These are phyloP conservation scores for Petrocephalus zakoni DNA, from an alignment of 2,113 vertebrate species.

Conservation along the genomic window DNA sequence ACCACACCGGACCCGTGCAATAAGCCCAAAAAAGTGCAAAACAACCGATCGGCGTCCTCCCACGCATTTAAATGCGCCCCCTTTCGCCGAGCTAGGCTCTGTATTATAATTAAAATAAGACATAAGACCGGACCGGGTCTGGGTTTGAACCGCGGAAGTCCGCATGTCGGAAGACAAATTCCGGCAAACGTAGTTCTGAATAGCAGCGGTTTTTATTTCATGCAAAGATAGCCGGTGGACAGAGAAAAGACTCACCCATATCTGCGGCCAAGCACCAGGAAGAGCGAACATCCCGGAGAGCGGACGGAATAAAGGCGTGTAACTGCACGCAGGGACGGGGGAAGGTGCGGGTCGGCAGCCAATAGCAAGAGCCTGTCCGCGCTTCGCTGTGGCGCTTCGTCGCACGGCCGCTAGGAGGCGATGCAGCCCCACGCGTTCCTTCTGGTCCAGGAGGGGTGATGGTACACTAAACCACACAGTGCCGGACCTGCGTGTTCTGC, in stretches of 20 bases:
- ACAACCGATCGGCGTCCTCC: background rate
- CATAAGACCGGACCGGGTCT: background rate
- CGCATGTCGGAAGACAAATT: background rate
- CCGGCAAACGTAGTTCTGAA: background rate
- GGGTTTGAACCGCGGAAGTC: background rate
- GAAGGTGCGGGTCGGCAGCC: background rate
- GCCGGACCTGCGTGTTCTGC: background rate
- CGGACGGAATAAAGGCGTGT: background rate
- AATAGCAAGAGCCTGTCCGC: background rate
- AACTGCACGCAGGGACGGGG: background rate
- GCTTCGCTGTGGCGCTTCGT: background rate
- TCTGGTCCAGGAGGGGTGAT: background rate
- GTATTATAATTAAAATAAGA: background rate
- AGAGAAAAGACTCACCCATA: constrained; percentile 12
- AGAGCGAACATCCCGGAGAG: constrained; percentile 16
- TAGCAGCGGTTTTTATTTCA: background rate
- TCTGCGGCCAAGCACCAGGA: constrained; percentile 14
- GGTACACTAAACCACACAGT: background rate
- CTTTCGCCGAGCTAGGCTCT: background rate
- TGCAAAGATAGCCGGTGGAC: background rate
- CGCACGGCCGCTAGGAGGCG: background rate
- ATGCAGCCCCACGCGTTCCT: background rate
- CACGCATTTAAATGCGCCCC: background rate
- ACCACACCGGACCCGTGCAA: background rate
- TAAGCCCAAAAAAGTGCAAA: background rate